Conservation (phyloP, 1,140 invertebrate genomes). For the Cotesia chilonis region DNA sequence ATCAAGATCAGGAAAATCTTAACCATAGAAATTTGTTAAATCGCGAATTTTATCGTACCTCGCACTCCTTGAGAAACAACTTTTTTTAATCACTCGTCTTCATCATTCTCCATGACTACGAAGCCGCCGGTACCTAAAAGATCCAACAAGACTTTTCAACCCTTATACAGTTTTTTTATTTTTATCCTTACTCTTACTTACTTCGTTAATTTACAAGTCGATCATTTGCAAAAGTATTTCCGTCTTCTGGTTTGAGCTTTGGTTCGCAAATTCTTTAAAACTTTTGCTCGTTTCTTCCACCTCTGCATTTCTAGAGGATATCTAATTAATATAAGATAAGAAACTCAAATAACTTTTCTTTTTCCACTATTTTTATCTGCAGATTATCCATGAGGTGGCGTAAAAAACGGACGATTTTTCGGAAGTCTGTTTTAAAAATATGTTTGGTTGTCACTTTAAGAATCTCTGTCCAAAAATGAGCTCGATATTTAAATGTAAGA, state of each 20-base stretch:
- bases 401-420: too few species aligned
- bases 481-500: too few species aligned
- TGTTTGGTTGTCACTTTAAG: too few species aligned
- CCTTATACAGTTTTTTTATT: constrained; percentile 19
- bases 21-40: too few species aligned
- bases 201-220: constrained; percentile 37
- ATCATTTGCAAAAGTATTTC: constrained; percentile 33
- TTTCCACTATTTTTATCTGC: too few species aligned
- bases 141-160: constrained; percentile 26
- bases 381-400: too few species aligned
- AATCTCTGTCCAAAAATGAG: too few species aligned
- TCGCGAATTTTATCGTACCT: too few species aligned
- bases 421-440: too few species aligned
- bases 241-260: constrained; percentile 9
- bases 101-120: constrained; percentile 25
- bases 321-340: too few species aligned
- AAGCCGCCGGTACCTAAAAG: constrained; percentile 13
- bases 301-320: background rate
- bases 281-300: background rate
- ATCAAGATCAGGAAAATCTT: too few species aligned
- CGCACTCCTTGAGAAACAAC: background rate
- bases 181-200: constrained; percentile 12
- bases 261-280: constrained; percentile 1
- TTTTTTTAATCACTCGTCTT: constrained; percentile 24
- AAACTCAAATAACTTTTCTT: too few species aligned